Base-by-base conservation (phyloP, 2,797 vertebrate genomes). In the Neoniphon sammara region DNA sequence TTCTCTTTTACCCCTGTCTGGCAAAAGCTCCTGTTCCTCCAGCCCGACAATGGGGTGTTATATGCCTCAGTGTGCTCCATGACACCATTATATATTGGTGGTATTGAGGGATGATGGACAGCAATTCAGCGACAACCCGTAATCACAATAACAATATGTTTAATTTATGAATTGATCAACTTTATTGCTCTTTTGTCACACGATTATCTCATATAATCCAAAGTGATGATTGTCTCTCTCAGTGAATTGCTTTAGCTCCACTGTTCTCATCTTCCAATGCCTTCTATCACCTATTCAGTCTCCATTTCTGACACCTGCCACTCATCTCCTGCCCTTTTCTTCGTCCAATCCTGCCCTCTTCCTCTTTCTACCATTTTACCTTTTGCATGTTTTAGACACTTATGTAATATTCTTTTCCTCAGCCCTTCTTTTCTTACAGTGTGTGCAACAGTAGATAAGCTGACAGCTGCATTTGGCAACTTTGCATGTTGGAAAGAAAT, bases 21-120 rank as follows among this genome's bases (percentile, higher is more conserved):
- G 78, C 84, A 84, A 68, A 71, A 84, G 80, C 84, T 84, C 66
- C 80, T 81, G 57, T 75, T 46, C 56, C 77, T 77, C 42, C 66
- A 15, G 57, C 21, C 39, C 5, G 6, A 82, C 63, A 73, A 72
- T 71, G 69, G 55, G 36, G 56, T 62, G 55, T 78, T 69, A 55
- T 62, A 69, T 60, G 77, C 66, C 36, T 70, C 76, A 60, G 11
- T 12, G 7, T 70, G 66, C 14, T 64, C 70, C n/a, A 27, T 36
- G 30, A 52, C 44, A 10, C 34, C 64, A 70, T 84, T 83, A 80
- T 63, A 77, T 76, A 80, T 65, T 44, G 31, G 23, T 10, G 52
- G 57, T 8, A 67, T 54, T 64, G 58, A 39, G n/a, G 12, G 69
- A 67, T 73, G 77, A 85, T 9, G 31, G 79, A 84, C 21, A 30